Conservation (phyloP, 1,140 invertebrate species). For the Carcinoscorpius rotundicauda region DNA sequence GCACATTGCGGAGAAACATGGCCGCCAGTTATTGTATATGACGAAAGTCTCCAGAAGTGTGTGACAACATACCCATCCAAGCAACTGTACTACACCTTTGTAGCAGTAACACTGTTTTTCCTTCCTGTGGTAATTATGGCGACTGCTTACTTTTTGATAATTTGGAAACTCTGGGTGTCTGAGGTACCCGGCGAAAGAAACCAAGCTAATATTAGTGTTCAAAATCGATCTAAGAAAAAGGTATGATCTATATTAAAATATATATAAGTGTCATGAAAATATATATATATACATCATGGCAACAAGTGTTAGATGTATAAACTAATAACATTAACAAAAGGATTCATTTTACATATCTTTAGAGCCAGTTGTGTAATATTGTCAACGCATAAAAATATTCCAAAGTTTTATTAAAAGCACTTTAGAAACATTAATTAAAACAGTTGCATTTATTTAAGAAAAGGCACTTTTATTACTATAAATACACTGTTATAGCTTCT, state of each 20-base stretch:
- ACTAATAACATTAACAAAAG: too few relatives aligned
- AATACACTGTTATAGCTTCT: too few relatives aligned
- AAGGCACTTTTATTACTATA: too few relatives aligned
- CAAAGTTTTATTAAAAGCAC: too few relatives aligned
- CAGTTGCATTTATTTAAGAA: too few relatives aligned
- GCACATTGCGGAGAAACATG: conserved; percentile 23
- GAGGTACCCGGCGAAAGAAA: conserved; percentile 27
- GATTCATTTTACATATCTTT: too few relatives aligned
- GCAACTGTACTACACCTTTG: conserved; percentile 35
- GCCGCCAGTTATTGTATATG: conserved; percentile 21
- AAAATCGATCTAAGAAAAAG: conserved; percentile 27
- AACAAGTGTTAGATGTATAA: too few relatives aligned
- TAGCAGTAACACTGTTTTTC: conserved; percentile 38
- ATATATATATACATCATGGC: too few relatives aligned
- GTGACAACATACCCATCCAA: conserved; percentile 22
- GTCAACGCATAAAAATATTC: too few relatives aligned
- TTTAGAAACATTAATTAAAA: too few relatives aligned
- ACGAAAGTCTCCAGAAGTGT: conserved; percentile 17
- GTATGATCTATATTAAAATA: conserved; percentile 10
- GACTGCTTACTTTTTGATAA: conserved; percentile 37
- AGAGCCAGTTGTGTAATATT: too few relatives aligned
- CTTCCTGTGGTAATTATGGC: conserved; percentile 39
- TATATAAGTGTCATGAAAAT: too few relatives aligned
- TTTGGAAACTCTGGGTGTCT: conserved; percentile 31
- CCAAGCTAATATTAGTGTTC: conserved; percentile 20